Base-by-base conservation (phyloP, 1,140 invertebrate species). In the Oedothorax gibbosus region DNA sequence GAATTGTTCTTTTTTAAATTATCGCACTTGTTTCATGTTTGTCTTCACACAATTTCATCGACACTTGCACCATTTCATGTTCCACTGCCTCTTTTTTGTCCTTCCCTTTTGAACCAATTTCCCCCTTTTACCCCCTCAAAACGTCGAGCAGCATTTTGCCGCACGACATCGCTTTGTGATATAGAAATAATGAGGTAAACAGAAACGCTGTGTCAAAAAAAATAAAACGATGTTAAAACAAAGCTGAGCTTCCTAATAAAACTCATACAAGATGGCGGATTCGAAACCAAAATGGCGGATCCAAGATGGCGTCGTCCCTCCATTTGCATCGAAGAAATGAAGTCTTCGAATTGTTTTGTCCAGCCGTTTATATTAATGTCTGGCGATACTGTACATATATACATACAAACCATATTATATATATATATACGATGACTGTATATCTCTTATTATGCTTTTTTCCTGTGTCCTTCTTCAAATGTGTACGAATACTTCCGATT, bases 341-440 rank as follows among this genome's bases (percentile, higher is more conserved):
- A 68, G 35, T 35, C 77, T 65, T 53, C 18, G n/a, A 81, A 81
- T 65, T 68, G 15, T 69, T 18, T 68, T 11, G 35, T 66, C 50
- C 49, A 75, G 83, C 73, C 68, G 83, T 84, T 56, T 66, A 76
- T 78, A 85, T 85, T 79, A 51, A 62, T 75, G 65, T 75, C 75
- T 77, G 75, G 57, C 65, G 78, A 77, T 69, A 69, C 50, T 78
- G 73, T 78, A 78, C 75, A 78, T 85, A 85, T 76, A 84, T 77
- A 84, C 56, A 75, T 84, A 84, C 54, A 80, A 49, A 73, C 51
- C 14, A 73, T 51, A 73, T 80, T 64, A 71, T 72, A 71, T 81
- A 81, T 81, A 81, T 68, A 81, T 85, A 81, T 78, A 85, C 78
- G 56, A 85, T 85, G 83, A 73, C 83, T 85, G 65, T 85, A 84